These are phyloP conservation scores for Sebastes jordani DNA, from an alignment of 2,797 vertebrate species.

Conservation along the genomic window DNA sequence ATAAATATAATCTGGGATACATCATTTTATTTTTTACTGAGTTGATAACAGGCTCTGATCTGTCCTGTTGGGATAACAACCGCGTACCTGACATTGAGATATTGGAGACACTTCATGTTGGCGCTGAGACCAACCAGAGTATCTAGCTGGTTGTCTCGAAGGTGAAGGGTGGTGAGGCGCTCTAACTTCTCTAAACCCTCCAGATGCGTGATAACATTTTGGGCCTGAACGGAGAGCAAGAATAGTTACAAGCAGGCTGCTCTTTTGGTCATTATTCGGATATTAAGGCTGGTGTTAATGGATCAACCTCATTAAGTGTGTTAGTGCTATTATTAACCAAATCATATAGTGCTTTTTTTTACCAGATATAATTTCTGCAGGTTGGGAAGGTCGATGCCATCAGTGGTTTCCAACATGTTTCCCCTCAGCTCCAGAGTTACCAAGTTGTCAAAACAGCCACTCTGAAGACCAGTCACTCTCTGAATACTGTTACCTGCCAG, in stretches of 20 bases:
- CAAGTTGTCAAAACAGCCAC: slow-evolving; percentile 80
- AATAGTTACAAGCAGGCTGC: background rate
- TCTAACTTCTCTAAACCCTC: slow-evolving; percentile 86
- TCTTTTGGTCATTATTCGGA: background rate
- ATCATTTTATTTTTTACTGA: background rate
- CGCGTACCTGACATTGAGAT: slow-evolving; percentile 85
- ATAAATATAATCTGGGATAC: background rate
- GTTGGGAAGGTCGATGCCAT: slow-evolving; percentile 87
- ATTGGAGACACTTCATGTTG: slow-evolving; percentile 89
- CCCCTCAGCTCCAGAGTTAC: slow-evolving; percentile 89
- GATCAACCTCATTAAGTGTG: background rate
- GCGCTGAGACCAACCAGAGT: slow-evolving; percentile 86
- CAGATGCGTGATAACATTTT: slow-evolving; percentile 86
- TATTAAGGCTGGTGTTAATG: background rate
- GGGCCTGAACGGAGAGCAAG: slow-evolving; percentile 79
- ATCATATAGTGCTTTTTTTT: slow-evolving; percentile 33
- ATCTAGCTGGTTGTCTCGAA: slow-evolving; percentile 91
- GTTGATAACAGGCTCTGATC: background rate
- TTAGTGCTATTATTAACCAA: slow-evolving; percentile 66
- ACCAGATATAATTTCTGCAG: slow-evolving; percentile 91
- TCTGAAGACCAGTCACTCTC: slow-evolving; percentile 78
- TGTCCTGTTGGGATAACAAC: background rate
- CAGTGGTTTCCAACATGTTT: slow-evolving; percentile 86
- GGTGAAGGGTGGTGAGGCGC: slow-evolving; percentile 86
- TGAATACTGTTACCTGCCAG: slow-evolving; percentile 87